Evolutionary conservation across 2,797 vertebrate genomes (phyloP).

Genomic region (Botia almorhae): DNA sequence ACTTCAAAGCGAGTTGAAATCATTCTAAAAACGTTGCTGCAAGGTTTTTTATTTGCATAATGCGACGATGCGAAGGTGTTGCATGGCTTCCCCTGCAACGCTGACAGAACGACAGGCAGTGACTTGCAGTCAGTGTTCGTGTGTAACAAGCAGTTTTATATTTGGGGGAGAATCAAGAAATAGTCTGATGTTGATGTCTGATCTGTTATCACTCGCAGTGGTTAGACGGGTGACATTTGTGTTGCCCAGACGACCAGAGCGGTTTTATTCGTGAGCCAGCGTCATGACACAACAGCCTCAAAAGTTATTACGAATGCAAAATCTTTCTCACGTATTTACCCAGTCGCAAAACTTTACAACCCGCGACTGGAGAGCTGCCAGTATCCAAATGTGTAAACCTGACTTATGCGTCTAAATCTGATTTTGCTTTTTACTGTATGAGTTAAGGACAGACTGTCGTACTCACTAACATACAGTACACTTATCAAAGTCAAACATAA

Average conservation of each 20-base stretch:
- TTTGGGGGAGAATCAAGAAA: too few relatives aligned
- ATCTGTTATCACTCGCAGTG: background rate
- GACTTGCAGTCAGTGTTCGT: too few relatives aligned
- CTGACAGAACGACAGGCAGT: background rate
- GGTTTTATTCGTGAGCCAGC: background rate
- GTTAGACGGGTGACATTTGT: too few relatives aligned
- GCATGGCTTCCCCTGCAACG: background rate
- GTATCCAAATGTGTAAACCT: background rate
- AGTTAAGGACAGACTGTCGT: background rate
- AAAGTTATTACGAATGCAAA: background rate
- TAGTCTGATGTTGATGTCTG: too few relatives aligned
- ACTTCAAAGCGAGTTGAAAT: background rate
- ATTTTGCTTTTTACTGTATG: background rate
- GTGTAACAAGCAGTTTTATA: too few relatives aligned
- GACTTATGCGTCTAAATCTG: background rate
- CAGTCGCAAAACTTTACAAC: background rate
- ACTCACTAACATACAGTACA: background rate
- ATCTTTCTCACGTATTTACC: background rate
- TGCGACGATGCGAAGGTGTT: background rate
- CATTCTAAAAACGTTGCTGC: background rate
- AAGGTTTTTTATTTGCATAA: constrained; percentile 9
- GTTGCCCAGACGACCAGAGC: background rate
- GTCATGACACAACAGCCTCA: background rate
- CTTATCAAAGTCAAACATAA: constrained; percentile 6
- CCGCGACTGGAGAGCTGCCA: background rate